These are phyloP conservation scores for Bucco capensis DNA, from an alignment of 2,113 vertebrate genomes.

Conservation along the genomic window DNA sequence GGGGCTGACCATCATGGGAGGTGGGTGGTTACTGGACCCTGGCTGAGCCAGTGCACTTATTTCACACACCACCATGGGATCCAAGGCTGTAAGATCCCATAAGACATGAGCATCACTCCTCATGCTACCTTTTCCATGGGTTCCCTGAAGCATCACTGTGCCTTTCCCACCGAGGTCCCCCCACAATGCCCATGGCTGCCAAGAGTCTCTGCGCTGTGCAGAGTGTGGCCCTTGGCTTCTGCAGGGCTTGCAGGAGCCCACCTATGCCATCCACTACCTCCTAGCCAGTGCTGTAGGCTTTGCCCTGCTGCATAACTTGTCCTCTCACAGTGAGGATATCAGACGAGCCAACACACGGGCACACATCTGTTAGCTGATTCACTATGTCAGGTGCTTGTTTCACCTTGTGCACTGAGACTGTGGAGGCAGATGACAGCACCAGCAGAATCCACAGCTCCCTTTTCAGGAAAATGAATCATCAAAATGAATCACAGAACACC, in stretches of 20 bases:
- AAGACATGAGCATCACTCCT: neutral
- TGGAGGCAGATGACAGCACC: neutral
- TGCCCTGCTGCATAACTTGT: neutral
- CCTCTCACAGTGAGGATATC: fast-evolving
- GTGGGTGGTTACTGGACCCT: neutral
- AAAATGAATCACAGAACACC: too few species aligned
- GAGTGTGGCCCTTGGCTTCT: neutral
- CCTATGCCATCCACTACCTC: neutral
- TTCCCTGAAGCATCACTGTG: neutral
- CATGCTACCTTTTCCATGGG: neutral
- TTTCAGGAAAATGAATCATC: neutral
- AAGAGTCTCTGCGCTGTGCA: neutral
- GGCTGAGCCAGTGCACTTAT: neutral
- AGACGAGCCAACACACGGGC: fast-evolving
- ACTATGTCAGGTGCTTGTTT: neutral
- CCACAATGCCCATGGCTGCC: neutral
- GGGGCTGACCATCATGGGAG: neutral
- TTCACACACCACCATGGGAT: neutral
- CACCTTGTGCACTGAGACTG: neutral
- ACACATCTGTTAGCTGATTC: neutral
- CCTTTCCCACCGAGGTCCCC: fast-evolving
- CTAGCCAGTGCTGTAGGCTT: fast-evolving
- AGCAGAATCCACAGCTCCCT: neutral
- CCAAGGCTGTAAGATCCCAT: neutral
- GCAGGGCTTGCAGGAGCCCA: neutral